A percentile compares a stretch with the other conserved stretches of the same genome.
Evolutionary conservation across 1,140 invertebrate genomes (phyloP).

Genomic region (Adelges cooleyi): DNA sequence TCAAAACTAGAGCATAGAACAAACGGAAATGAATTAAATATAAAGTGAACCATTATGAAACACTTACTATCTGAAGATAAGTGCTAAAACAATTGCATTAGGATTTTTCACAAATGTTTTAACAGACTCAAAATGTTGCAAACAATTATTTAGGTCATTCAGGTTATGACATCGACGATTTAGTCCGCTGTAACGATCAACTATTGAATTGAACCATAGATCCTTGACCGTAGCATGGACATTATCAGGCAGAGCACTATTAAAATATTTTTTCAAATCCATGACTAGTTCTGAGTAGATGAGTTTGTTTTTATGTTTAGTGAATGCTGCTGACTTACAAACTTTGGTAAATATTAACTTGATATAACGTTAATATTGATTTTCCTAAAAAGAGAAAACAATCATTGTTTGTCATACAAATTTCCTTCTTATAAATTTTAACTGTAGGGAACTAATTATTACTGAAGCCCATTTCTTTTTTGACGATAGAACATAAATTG

Average conservation of each 20-base stretch:
- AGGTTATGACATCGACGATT: neutral
- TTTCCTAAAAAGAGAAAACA: too few species aligned
- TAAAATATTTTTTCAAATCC: constrained; percentile 6
- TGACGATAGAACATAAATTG: too few species aligned
- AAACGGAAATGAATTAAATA: neutral
- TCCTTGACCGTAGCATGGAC: neutral
- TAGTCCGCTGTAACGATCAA: neutral
- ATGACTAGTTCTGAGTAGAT: too few species aligned
- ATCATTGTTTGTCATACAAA: too few species aligned
- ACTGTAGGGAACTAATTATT: too few species aligned
- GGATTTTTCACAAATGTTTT: constrained; percentile 6
- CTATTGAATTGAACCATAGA: neutral
- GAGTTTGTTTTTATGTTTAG: too few species aligned
- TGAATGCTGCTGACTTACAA: too few species aligned
- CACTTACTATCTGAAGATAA: constrained; percentile 19
- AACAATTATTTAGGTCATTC: neutral
- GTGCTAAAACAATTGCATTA: neutral
- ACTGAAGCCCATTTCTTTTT: too few species aligned
- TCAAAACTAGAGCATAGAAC: constrained; percentile 42
- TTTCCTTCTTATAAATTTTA: too few species aligned
- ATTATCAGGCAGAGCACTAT: neutral
- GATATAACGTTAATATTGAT: too few species aligned
- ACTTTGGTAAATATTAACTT: too few species aligned
- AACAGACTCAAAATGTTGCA: neutral
- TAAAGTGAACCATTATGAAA: neutral